Base-by-base conservation (phyloP, 2,888 invertebrate genomes). In the Dilophus febrilis region DNA sequence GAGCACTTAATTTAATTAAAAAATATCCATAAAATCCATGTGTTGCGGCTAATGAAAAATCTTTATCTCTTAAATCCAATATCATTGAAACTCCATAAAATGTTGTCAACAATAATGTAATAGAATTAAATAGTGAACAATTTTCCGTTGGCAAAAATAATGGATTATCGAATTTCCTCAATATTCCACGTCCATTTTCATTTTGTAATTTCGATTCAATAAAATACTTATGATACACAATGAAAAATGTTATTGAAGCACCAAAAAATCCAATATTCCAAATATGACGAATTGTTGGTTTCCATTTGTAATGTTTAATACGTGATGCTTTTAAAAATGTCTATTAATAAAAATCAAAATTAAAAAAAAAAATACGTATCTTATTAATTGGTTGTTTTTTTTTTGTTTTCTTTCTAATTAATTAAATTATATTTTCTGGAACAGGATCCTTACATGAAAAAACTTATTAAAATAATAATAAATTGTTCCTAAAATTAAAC, bases 201-300 rank as follows among this genome's bases (percentile, higher is more conserved):
- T 55, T 58, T 39, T 53, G 50, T 40, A 62, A 40, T 37, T 59
- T 57, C 8, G 62, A 60, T 49, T 57, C 49, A 42, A 61, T 56
- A 49, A 62, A 58, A 40, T 58, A 56, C 44, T 60, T 58, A 44
- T 62, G 60, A 47, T 61, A 61, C 29, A 57, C 53, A 46, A 57
- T 53, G 28, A 63, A 46, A 42, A 63, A 63, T 14, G 57, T 46
- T 22, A 56, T 51, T 33, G 58, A 53, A 10, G 62, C 62, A 17
- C 54, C 51, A 50, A 55, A 58, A 42, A 61, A 61, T 14, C 61
- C 56, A 32, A 60, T 56, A 43, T 59, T 60, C 61, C 63, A 61
- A 31, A 62, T 50, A 13, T 59, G 50, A 2, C 60, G 54, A 0
- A 55, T 54, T 31, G 60, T 57, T 42, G 59, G 62, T 44, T 54